These are phyloP conservation scores for Drosophila niveifrons DNA, from an alignment of 2,888 invertebrate genomes.

Conservation along the genomic window DNA sequence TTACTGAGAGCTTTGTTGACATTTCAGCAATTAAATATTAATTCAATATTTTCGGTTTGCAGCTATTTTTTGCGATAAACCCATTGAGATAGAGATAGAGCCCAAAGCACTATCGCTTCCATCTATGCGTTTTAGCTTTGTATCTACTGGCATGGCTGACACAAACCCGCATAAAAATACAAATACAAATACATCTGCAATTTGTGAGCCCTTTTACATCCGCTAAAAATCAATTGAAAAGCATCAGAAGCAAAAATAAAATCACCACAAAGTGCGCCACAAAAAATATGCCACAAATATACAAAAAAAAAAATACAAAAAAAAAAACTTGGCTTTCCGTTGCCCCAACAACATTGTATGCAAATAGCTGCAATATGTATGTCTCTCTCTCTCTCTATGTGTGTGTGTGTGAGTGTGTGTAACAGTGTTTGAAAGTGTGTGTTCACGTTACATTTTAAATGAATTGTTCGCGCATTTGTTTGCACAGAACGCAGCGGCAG, in stretches of 20 bases:
- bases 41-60: slow-evolving; percentile 16
- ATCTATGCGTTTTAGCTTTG: slow-evolving; percentile 1
- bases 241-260: slow-evolving; percentile 34
- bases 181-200: slow-evolving; percentile 4
- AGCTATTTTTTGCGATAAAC: slow-evolving; percentile 3
- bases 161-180: neutral
- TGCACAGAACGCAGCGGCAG: slow-evolving; percentile 49
- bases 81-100: slow-evolving; percentile 13
- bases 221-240: slow-evolving; percentile 55
- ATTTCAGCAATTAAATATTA: slow-evolving; percentile 33
- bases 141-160: neutral
- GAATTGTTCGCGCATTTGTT: slow-evolving; percentile 74
- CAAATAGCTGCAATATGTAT: slow-evolving; percentile 51
- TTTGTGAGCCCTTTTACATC: slow-evolving; percentile 28
- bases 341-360: slow-evolving; percentile 61
- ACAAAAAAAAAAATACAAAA: neutral
- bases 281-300: slow-evolving; percentile 65
- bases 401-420: neutral
- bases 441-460: slow-evolving; percentile 68
- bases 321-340: slow-evolving; percentile 65
- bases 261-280: slow-evolving; percentile 51
- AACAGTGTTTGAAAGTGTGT: slow-evolving; percentile 5
- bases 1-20: slow-evolving; percentile 11
- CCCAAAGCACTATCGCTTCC: neutral
- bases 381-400: slow-evolving; percentile 3